Evolutionary conservation across 1,140 invertebrate species (phyloP).

Genomic region (Oryzaephilus surinamensis): DNA sequence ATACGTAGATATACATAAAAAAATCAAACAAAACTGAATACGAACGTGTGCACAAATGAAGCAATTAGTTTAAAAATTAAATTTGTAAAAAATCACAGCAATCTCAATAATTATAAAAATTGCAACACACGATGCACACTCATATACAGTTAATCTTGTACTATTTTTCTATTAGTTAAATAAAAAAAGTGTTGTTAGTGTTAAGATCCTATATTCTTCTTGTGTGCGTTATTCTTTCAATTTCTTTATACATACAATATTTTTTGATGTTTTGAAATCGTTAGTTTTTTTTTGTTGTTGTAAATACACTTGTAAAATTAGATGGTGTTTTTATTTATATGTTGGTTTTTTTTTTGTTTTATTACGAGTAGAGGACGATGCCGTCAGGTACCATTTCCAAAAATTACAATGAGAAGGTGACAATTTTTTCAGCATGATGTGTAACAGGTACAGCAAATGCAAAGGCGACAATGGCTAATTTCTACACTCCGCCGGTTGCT

Average conservation of each 20-base stretch:
- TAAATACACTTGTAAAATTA: conserved; percentile 8
- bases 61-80: no score
- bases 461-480: conserved; percentile 36
- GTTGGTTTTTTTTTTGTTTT: conserved; percentile 2
- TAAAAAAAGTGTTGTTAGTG: not conserved
- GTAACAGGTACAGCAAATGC: conserved; percentile 33
- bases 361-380: conserved; percentile 17
- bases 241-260: not conserved
- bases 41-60: no score
- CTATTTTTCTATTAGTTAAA: not conserved
- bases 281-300: conserved; percentile 6
- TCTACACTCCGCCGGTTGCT: conserved; percentile 29
- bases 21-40: conserved; percentile 2
- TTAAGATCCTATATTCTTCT: not conserved
- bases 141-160: conserved; percentile 9
- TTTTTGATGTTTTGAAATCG: conserved; percentile 1
- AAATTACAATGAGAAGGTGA: conserved; percentile 19
- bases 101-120: conserved; percentile 13
- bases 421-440: conserved; percentile 20
- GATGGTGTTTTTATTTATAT: conserved; percentile 4
- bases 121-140: conserved; percentile 9
- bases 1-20: no score
- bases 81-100: conserved; percentile 21
- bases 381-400: conserved; percentile 25
- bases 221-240: not conserved